Base-by-base conservation (phyloP, 2,888 invertebrate species). In the Cephus rjabovi region DNA sequence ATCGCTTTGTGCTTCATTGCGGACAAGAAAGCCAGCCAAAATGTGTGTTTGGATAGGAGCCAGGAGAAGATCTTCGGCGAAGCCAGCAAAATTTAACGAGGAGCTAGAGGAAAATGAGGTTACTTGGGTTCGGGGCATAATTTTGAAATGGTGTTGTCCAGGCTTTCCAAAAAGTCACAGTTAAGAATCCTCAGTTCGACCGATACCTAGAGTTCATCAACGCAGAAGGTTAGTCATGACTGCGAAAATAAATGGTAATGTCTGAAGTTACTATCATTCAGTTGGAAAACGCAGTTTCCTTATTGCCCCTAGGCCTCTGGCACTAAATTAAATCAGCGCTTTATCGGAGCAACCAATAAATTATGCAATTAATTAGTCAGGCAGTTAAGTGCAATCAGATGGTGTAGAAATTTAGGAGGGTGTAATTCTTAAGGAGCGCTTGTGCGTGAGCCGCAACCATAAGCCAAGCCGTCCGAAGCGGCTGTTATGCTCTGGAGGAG, bases 321-420 rank as follows among this genome's bases (percentile, higher is more conserved):
- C 76, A 78, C 81, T 79, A 85, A 86, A 86, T 86, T 88, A 89
- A 90, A 89, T 90, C 89, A 88, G 82, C 80, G 88, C 82, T 87
- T 89, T 89, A 90, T 90, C 90, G 85, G 79, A 82, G 79, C 81
- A 80, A 82, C 83, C 88, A 85, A 89, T 90, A 89, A 89, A 90
- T 90, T 87, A 86, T 84, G 85, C 86, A 90, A 90, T 90, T 90
- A 90, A 90, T 90, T 90, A 90, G 87, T 80, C 85, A 82, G 80
- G 87, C 88, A 89, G 89, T 90, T 89, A 90, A 89, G 85, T 86
- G 82, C 85, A 86, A 89, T 89, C 89, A 88, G 90, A 90, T 89
- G 87, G 87, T 81, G 83, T 85, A 86, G 83, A 83, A 87, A 87
- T 88, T 88, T 87, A 89, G 83, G 86, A 86, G 86, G 86, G 85